Percentiles rank a stretch among this genome's conserved stretches.
Evolutionary conservation across 2,113 vertebrate species (phyloP).

Genomic region (Cepphus grylle): DNA sequence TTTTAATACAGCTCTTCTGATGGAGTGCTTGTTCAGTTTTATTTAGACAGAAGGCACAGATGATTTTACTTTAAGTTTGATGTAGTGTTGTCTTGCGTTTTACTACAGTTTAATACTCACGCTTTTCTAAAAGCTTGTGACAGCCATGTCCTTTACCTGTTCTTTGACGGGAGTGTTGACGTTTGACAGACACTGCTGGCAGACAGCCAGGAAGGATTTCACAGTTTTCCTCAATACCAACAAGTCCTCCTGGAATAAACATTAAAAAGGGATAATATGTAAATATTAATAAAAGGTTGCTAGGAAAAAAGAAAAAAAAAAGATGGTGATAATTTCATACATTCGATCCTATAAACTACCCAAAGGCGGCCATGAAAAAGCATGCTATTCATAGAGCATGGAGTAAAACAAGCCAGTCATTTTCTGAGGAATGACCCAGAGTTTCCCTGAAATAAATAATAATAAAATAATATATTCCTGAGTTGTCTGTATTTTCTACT

Average conservation of each 20-base stretch:
- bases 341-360: background rate
- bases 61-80: background rate
- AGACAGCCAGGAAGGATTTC: slow-evolving; percentile 96
- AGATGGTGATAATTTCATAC: background rate
- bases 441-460: background rate
- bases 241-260: slow-evolving; percentile 88
- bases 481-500: background rate
- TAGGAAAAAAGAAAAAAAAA: background rate
- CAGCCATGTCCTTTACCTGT: slow-evolving; percentile 80
- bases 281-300: background rate
- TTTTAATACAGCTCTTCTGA: background rate
- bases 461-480: background rate
- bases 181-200: slow-evolving; percentile 98
- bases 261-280: background rate
- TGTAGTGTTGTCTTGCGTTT: background rate
- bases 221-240: slow-evolving; percentile 94
- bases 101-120: background rate
- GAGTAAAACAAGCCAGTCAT: background rate
- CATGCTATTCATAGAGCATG: background rate
- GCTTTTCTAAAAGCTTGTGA: background rate
- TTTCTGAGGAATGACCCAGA: background rate
- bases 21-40: background rate
- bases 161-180: slow-evolving; percentile 98
- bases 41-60: background rate
- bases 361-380: background rate